Evolutionary conservation across 2,797 vertebrate species (phyloP).

Genomic region (Margarornis squamiger): DNA sequence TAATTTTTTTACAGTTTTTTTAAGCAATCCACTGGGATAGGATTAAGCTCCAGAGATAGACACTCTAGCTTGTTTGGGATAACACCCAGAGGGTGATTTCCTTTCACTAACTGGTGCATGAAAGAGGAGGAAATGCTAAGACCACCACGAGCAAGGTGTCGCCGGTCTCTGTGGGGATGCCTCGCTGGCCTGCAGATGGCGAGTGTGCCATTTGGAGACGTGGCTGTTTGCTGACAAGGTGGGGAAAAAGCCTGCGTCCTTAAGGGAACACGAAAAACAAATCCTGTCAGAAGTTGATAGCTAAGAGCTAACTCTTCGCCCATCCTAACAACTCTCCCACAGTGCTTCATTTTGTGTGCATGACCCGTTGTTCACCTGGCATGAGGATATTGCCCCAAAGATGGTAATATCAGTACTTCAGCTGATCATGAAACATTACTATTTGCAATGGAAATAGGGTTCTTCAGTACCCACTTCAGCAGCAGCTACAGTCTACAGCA

Average conservation of each 20-base stretch:
- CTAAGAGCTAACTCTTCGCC: background rate
- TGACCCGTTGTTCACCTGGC: background rate
- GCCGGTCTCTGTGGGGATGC: background rate
- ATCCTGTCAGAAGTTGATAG: background rate
- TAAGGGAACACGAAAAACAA: background rate
- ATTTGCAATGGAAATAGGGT: background rate
- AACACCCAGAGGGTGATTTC: background rate
- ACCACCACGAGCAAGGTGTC: accelerated
- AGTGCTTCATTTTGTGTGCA: background rate
- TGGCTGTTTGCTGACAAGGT: background rate
- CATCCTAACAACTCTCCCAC: background rate
- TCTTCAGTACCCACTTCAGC: background rate
- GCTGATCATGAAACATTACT: background rate
- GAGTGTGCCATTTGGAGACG: conserved; percentile 17
- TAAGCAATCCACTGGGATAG: background rate
- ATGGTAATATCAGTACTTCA: background rate
- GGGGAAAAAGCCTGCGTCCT: background rate
- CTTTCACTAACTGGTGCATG: background rate
- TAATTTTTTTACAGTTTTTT: background rate
- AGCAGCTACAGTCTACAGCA: background rate
- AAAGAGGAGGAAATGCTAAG: background rate
- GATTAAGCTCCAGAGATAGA: background rate
- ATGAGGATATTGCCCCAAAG: background rate
- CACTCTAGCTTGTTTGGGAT: background rate
- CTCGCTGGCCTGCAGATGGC: conserved; percentile 53